phyloP scores from a whole-genome alignment of 1,140 invertebrate species.

The Hylyphantes graminicola region DNA sequence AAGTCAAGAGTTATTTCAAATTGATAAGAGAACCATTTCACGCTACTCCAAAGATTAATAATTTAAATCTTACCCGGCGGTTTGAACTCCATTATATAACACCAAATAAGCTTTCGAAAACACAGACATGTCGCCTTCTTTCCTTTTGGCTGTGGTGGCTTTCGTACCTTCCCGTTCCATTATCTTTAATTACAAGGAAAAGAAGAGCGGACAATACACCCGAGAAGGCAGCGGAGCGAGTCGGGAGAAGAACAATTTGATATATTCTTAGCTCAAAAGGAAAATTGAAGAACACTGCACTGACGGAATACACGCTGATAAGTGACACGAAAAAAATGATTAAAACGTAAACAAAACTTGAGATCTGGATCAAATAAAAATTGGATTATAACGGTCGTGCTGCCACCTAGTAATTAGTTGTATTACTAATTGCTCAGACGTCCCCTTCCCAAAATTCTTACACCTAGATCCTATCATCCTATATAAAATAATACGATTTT shows the following conservation, averaged over 20 bases:
- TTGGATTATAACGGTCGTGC: background rate
- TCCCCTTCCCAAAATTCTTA: no score
- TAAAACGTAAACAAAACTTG: background rate
- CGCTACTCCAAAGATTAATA: background rate
- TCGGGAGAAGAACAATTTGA: background rate
- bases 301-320: no score
- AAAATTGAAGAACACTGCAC: background rate
- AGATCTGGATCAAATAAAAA: background rate
- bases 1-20: no score
- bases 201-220: conserved; percentile 10
- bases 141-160: background rate
- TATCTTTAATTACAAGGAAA: background rate
- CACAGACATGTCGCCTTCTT: background rate
- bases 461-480: no score
- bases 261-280: background rate
- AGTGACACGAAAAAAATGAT: background rate
- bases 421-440: no score
- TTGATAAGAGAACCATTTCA: no score
- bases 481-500: no score
- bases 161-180: conserved; percentile 11
- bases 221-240: background rate
- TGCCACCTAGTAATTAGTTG: background rate
- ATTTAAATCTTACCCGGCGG: conserved; percentile 28
- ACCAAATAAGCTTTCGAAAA: conserved; percentile 42
- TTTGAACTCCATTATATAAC: conserved; percentile 36